Evolutionary conservation across 2,888 invertebrate species (phyloP).

Genomic region (Drosophila demipolita): DNA sequence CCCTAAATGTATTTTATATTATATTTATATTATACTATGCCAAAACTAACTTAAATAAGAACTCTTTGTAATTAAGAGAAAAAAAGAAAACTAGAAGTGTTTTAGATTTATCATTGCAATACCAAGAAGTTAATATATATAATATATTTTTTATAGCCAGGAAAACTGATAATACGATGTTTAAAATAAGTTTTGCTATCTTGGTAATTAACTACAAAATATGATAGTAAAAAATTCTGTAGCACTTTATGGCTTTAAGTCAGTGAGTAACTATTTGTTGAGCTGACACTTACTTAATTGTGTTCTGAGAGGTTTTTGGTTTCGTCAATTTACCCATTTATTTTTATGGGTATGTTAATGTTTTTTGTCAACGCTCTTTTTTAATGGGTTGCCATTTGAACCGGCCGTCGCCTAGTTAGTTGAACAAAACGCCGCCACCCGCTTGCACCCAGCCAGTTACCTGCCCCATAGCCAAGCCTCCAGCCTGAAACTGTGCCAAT

Average conservation of each 20-base stretch:
- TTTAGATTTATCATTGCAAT: not conserved
- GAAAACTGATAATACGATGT: not conserved
- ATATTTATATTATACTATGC: too few relatives aligned
- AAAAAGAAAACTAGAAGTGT: not conserved
- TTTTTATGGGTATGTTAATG: constrained; percentile 74
- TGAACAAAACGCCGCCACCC: not conserved
- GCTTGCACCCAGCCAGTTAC: constrained; percentile 9
- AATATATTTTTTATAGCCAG: not conserved
- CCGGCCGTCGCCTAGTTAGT: constrained; percentile 9
- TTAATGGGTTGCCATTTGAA: constrained; percentile 65
- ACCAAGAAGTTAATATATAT: not conserved
- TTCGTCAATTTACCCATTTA: constrained; percentile 40
- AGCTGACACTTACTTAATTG: not conserved
- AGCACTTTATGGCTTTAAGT: not conserved
- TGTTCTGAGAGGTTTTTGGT: constrained; percentile 13
- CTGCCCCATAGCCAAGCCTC: constrained; percentile 42
- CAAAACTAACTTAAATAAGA: not conserved
- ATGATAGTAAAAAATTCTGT: not conserved
- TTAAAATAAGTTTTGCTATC: not conserved
- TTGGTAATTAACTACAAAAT: not conserved
- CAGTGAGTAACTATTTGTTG: not conserved
- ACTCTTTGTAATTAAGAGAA: not conserved
- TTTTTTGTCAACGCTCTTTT: constrained; percentile 51
- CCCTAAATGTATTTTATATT: too few relatives aligned
- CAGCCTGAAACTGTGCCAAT: constrained; percentile 60